phyloP scores from a whole-genome alignment of 2,888 invertebrate species.

The Ochropleura plecta region DNA sequence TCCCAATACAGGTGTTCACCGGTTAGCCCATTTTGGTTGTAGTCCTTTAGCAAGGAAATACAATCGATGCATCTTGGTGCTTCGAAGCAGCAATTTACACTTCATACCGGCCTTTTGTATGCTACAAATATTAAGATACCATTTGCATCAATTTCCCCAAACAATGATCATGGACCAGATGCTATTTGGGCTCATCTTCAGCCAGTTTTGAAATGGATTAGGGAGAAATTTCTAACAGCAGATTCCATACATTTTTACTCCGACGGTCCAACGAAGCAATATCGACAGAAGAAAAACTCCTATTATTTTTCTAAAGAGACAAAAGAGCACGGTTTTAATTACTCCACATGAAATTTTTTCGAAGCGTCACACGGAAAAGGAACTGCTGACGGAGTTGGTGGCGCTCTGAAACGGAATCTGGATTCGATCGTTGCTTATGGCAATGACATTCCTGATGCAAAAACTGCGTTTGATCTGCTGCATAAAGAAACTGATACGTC shows the following conservation, averaged over 20 bases:
- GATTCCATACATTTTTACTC: background rate
- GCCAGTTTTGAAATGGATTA: background rate
- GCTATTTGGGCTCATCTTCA: background rate
- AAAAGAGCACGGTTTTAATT: background rate
- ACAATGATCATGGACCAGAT: no score
- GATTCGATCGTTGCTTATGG: no score
- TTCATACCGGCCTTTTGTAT: background rate
- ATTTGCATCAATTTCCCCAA: no score
- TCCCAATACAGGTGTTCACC: no score
- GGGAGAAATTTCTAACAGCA: background rate
- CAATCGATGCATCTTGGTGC: conserved; percentile 3
- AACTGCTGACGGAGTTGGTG: no score
- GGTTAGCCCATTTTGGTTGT: no score
- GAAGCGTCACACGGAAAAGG: background rate
- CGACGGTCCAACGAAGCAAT: background rate
- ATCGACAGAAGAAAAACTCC: background rate
- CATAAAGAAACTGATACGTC: no score
- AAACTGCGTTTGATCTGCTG: no score
- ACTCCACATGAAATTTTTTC: background rate
- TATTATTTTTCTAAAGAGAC: conserved; percentile 1
- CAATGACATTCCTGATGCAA: no score
- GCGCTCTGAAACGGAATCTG: no score
- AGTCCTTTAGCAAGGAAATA: conserved; percentile 3
- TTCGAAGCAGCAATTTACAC: conserved; percentile 2
- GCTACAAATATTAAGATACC: no score